A percentile compares a stretch with the other conserved stretches of the same genome.
These are phyloP conservation scores for Drosophila yakuba DNA, from an alignment of 1,140 invertebrate species.

Conservation along the genomic window DNA sequence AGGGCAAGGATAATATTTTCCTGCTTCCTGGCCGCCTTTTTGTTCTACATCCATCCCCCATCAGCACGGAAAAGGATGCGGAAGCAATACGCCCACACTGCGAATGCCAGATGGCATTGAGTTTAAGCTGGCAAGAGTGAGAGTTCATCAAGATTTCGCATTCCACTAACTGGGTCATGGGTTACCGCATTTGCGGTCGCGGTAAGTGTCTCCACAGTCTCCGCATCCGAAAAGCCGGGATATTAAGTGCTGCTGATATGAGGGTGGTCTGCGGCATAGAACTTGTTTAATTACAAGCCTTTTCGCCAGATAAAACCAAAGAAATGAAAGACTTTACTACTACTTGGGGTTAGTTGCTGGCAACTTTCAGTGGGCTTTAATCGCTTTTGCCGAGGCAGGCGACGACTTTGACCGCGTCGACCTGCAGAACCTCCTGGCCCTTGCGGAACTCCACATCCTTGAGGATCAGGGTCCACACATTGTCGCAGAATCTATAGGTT, in stretches of 20 bases:
- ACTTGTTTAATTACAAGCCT: conserved; percentile 77
- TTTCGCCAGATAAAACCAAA: conserved; percentile 47
- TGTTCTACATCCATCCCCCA: conserved; percentile 15
- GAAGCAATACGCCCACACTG: conserved; percentile 55
- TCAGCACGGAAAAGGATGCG: conserved; percentile 47
- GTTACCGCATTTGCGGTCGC: conserved; percentile 15
- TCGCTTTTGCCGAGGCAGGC: background rate
- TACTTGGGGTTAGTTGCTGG: background rate
- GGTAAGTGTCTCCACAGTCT: background rate
- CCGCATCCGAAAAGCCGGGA: conserved; percentile 20
- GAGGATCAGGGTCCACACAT: background rate
- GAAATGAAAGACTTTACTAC: conserved; percentile 3
- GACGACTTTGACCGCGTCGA: background rate
- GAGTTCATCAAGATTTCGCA: conserved; percentile 36
- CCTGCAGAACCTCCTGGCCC: background rate
- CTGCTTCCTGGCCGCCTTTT: conserved; percentile 51
- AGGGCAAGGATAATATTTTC: conserved; percentile 68
- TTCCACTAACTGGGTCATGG: conserved; percentile 32
- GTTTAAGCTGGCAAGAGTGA: conserved; percentile 14
- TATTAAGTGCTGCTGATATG: conserved; percentile 57
- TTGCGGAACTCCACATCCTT: background rate
- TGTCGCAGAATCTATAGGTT: background rate
- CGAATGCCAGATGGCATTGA: conserved; percentile 7
- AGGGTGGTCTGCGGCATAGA: conserved; percentile 39
- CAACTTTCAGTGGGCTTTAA: conserved; percentile 6